Evolutionary conservation across 2,888 invertebrate genomes (phyloP).

Genomic region (Caenorhabditis auriculariae): DNA sequence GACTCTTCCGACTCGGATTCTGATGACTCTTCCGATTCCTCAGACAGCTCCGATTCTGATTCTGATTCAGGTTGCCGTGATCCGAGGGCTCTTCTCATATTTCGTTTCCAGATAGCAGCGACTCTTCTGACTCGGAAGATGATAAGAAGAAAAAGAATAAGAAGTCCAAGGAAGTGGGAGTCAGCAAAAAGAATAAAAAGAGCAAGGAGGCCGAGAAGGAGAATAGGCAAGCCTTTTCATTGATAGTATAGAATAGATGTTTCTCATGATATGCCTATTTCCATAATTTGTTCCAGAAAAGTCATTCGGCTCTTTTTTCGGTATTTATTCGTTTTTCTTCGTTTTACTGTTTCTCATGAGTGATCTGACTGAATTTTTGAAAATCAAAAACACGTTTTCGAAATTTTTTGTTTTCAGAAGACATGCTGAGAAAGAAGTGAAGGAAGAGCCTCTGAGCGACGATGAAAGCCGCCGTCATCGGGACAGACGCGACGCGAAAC

Average conservation of each 20-base stretch:
- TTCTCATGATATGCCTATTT: no score
- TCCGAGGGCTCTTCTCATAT: background rate
- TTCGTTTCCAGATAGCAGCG: slow-evolving; percentile 4
- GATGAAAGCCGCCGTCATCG: slow-evolving; percentile 8
- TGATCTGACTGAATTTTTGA: no score
- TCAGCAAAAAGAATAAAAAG: slow-evolving; percentile 7
- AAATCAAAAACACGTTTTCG: no score
- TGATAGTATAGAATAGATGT: no score
- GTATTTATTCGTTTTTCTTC: no score
- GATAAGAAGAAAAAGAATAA: slow-evolving; percentile 32
- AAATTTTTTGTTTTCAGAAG: no score
- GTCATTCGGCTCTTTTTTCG: no score
- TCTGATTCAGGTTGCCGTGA: slow-evolving; percentile 12
- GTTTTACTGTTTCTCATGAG: no score
- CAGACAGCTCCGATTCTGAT: slow-evolving; percentile 18
- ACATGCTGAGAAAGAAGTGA: slow-evolving; percentile 7
- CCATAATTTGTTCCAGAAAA: no score
- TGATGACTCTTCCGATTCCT: slow-evolving; percentile 10
- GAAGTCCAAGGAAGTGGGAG: background rate
- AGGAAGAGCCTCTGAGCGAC: slow-evolving; percentile 10
- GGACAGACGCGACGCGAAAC: slow-evolving; percentile 2
- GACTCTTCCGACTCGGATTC: slow-evolving; percentile 8
- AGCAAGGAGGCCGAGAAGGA: no score
- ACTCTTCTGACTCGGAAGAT: no score
- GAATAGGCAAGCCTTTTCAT: no score